Conservation (phyloP, 23 tunicate species). For the Clavelina lepadiformis region DNA sequence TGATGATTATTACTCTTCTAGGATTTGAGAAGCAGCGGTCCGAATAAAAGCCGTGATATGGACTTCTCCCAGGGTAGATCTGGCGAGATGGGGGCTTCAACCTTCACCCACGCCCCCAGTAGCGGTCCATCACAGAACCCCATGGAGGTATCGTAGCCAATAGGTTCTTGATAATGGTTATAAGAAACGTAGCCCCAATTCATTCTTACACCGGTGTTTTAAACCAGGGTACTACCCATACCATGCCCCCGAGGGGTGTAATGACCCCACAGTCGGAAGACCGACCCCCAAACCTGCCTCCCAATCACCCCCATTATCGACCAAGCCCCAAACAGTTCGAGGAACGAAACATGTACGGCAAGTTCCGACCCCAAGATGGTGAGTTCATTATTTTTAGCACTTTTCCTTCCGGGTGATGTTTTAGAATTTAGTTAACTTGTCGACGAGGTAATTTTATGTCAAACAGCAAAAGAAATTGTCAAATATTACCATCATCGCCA, state of each 20-base stretch:
- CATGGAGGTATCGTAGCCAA: slow-evolving; percentile 7
- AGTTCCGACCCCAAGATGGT: background rate
- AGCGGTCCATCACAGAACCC: background rate
- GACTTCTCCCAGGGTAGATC: slow-evolving; percentile 1
- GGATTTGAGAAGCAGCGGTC: no score
- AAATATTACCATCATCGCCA: no score
- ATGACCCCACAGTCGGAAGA: slow-evolving; percentile 20
- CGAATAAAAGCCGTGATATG: no score
- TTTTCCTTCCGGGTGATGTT: no score
- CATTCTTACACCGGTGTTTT: background rate
- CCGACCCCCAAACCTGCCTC: background rate
- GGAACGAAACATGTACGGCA: slow-evolving; percentile 5
- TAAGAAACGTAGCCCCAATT: background rate
- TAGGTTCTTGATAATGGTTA: background rate
- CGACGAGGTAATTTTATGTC: no score
- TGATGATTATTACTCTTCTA: no score
- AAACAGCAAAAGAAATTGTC: no score
- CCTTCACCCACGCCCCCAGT: slow-evolving; percentile 53
- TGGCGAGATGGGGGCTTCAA: slow-evolving; percentile 8
- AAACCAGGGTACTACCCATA: slow-evolving; percentile 22
- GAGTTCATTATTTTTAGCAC: no score
- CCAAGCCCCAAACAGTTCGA: slow-evolving; percentile 18
- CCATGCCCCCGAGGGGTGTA: slow-evolving; percentile 23
- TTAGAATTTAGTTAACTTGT: no score
- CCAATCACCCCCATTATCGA: background rate